These are phyloP conservation scores for Oscheius onirici DNA, from an alignment of 2,888 invertebrate genomes.

Conservation along the genomic window DNA sequence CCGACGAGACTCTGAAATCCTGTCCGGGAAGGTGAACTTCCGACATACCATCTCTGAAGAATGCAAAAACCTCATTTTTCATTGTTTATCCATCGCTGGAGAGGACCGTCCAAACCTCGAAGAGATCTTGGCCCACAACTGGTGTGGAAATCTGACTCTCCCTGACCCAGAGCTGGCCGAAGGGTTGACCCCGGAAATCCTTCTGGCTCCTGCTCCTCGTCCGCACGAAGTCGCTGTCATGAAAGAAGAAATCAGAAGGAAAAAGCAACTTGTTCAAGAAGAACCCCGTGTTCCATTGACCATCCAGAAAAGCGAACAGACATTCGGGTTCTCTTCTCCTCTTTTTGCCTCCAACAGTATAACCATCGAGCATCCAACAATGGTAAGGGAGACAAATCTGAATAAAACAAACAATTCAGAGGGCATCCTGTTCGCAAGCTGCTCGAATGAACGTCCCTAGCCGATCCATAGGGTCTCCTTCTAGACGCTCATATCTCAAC, in stretches of 20 bases:
- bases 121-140: slow-evolving; percentile 34
- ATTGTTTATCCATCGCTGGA: slow-evolving; percentile 22
- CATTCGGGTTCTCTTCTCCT: background rate
- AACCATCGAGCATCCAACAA: slow-evolving; percentile 14
- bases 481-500: background rate
- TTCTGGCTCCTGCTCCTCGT: slow-evolving; percentile 4
- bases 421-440: slow-evolving; percentile 9
- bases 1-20: slow-evolving; percentile 75
- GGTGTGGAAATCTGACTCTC: slow-evolving; percentile 25
- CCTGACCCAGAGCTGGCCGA: background rate
- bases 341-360: background rate
- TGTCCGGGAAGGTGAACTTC: slow-evolving; percentile 56
- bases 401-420: background rate
- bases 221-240: background rate
- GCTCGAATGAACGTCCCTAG: slow-evolving; percentile 7
- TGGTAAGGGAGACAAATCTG: background rate
- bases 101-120: slow-evolving; percentile 26
- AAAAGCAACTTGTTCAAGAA: background rate
- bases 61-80: slow-evolving; percentile 38
- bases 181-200: background rate
- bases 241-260: slow-evolving; percentile 5
- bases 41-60: slow-evolving; percentile 69
- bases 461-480: slow-evolving; percentile 26
- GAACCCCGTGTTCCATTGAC: slow-evolving; percentile 11
- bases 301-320: slow-evolving; percentile 8